A percentile compares a stretch with the other conserved stretches of the same genome.
phyloP scores from a whole-genome alignment of 2,888 invertebrate species.

The Syritta pipiens region DNA sequence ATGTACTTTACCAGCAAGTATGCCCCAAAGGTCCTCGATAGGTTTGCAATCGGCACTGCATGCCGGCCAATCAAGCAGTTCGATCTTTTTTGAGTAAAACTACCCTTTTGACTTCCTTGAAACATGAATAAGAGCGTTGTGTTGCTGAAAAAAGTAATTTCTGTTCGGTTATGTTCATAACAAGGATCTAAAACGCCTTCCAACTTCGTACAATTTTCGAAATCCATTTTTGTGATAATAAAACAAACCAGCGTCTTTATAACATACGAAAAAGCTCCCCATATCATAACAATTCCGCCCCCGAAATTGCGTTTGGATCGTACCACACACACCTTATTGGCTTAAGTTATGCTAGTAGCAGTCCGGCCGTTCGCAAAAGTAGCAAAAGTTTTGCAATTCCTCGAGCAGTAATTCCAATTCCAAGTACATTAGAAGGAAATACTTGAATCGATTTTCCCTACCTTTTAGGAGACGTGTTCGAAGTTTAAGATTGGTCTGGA shows the following conservation, averaged over 20 bases:
- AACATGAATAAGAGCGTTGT: neutral
- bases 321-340: no score
- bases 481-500: no score
- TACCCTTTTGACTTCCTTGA: neutral
- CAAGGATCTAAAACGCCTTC: neutral
- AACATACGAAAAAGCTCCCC: no score
- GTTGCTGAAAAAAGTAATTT: constrained; percentile 4
- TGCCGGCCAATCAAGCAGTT: no score
- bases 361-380: no score
- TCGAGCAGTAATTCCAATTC: no score
- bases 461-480: no score
- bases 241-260: neutral
- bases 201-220: neutral
- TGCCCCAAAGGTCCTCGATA: neutral
- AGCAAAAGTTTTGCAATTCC: no score
- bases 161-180: neutral
- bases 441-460: no score
- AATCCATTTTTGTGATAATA: neutral
- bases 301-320: no score
- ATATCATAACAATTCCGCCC: neutral
- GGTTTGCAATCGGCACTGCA: neutral
- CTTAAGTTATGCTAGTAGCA: no score
- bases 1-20: neutral
- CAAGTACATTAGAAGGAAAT: no score
- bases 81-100: constrained; percentile 2